Conservation (phyloP, 2,888 invertebrate genomes). For the Erebia palarica region DNA sequence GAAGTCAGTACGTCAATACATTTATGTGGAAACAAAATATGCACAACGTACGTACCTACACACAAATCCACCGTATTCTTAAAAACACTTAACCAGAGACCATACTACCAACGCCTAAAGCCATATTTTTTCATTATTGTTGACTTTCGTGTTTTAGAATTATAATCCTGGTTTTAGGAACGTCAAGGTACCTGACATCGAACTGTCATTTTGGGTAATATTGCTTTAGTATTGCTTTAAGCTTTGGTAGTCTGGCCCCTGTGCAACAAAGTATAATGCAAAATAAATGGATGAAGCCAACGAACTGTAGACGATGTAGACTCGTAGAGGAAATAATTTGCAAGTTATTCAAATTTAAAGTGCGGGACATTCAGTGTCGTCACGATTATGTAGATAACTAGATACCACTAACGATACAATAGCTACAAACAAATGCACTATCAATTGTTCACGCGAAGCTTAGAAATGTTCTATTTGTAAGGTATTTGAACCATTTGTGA, state of each 20-base stretch:
- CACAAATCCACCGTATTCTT: no score
- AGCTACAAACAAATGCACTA: slow-evolving; percentile 9
- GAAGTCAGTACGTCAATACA: no score
- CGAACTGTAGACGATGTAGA: slow-evolving; percentile 1
- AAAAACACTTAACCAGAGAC: no score
- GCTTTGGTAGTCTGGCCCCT: no score
- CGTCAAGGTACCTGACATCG: background rate
- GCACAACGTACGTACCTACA: no score
- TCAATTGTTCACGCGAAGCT: slow-evolving; percentile 2
- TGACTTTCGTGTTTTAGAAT: no score
- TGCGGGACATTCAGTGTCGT: slow-evolving; percentile 25
- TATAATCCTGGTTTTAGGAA: background rate
- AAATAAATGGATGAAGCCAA: slow-evolving; percentile 8
- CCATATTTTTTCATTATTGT: no score
- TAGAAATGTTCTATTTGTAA: slow-evolving; percentile 11
- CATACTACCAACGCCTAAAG: no score
- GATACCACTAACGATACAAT: slow-evolving; percentile 25
- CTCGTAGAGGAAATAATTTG: slow-evolving; percentile 32
- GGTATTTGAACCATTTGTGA: background rate
- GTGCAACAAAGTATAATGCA: slow-evolving; percentile 6
- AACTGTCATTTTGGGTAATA: background rate
- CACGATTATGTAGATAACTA: slow-evolving; percentile 39
- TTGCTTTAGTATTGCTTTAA: background rate
- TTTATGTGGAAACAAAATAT: no score
- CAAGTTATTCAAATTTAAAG: slow-evolving; percentile 33